Conservation (phyloP, 2,797 vertebrate species). For the Macropodus opercularis region DNA sequence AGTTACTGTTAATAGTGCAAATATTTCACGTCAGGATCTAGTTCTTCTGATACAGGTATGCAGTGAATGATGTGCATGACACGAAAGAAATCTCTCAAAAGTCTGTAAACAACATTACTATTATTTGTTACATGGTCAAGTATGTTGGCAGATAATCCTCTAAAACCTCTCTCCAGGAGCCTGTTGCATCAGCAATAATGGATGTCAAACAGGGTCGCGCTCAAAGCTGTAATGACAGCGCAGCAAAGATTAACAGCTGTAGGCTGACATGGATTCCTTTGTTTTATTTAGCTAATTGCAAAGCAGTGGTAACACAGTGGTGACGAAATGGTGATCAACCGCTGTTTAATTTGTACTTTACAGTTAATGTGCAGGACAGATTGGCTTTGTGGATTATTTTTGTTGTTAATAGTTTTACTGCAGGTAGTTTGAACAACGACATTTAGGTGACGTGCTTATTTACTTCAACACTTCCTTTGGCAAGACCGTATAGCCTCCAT, state of each 20-base stretch:
- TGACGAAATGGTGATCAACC: not conserved
- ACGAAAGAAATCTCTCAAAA: no score
- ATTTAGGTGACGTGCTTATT: no score
- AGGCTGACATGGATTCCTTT: not conserved
- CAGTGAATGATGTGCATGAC: no score
- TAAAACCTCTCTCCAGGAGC: constrained; percentile 2
- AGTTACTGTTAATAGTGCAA: not conserved
- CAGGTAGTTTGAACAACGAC: not conserved
- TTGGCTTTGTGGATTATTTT: not conserved
- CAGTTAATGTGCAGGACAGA: no score
- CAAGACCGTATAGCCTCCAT: not conserved
- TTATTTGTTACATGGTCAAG: constrained; percentile 45
- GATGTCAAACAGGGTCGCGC: not conserved
- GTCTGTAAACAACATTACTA: no score
- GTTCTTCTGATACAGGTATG: no score
- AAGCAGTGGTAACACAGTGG: constrained; percentile 15
- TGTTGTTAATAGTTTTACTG: not conserved
- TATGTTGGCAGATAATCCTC: constrained; percentile 31
- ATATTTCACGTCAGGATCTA: no score
- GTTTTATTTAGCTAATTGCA: constrained; percentile 25
- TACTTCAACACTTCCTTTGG: constrained; percentile 1
- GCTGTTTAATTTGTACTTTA: not conserved
- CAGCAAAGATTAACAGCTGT: no score
- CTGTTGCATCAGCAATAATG: constrained; percentile 15
- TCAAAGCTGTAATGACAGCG: no score